A percentile compares a stretch with the other conserved stretches of the same genome.
Evolutionary conservation across 2,888 invertebrate genomes (phyloP).

Genomic region (Serripes groenlandicus): DNA sequence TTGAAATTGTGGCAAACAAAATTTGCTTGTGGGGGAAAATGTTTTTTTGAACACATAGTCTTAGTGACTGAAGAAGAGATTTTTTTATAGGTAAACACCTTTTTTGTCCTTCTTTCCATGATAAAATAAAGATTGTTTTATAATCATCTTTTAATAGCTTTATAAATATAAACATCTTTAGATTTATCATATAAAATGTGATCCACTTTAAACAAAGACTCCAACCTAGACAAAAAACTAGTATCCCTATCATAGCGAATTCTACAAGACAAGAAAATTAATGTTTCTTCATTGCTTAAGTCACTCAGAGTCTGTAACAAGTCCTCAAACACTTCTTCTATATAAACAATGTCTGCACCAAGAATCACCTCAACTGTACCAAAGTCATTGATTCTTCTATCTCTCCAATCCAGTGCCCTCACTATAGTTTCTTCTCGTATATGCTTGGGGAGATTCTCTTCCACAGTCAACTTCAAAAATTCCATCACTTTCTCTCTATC

Average conservation of each 20-base stretch:
- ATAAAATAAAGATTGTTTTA: too few species aligned
- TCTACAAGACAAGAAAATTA: conserved; percentile 81
- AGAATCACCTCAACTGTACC: conserved; percentile 81
- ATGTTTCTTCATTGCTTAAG: conserved; percentile 69
- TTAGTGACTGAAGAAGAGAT: too few species aligned
- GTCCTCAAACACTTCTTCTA: conserved; percentile 84
- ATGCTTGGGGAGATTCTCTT: conserved; percentile 65
- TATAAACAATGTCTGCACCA: conserved; percentile 86
- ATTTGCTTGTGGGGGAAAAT: too few species aligned
- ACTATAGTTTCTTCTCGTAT: conserved; percentile 55
- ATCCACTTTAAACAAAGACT: conserved; percentile 72
- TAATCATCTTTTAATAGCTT: conserved; percentile 59
- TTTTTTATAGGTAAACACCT: too few species aligned
- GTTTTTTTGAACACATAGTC: too few species aligned
- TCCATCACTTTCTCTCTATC: conserved; percentile 78
- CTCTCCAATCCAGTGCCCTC: conserved; percentile 82
- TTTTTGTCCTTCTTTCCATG: too few species aligned
- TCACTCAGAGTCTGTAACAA: conserved; percentile 77
- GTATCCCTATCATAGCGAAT: conserved; percentile 83
- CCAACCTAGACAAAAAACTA: conserved; percentile 77
- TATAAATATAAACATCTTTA: conserved; percentile 79
- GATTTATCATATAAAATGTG: conserved; percentile 76
- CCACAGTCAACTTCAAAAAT: conserved; percentile 72
- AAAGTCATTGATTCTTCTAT: conserved; percentile 57
- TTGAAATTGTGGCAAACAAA: too few species aligned